Conservation (phyloP, 2,797 vertebrate genomes). For the Brotula barbata region DNA sequence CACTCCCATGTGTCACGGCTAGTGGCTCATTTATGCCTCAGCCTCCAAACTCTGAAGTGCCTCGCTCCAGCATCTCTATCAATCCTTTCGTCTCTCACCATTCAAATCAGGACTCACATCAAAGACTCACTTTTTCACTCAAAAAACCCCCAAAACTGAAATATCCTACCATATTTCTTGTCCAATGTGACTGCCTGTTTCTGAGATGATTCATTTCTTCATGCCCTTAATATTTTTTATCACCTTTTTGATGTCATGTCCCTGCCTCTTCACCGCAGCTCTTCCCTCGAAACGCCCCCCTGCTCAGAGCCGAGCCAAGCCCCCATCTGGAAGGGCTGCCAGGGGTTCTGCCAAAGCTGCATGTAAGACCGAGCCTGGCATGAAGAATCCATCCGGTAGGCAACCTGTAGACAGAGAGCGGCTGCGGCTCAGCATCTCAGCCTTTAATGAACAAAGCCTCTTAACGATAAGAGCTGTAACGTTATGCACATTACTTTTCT, state of each 20-base stretch:
- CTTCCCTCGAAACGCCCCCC: slow-evolving; percentile 57
- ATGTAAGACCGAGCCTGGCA: slow-evolving; percentile 90
- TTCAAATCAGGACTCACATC: too few relatives aligned
- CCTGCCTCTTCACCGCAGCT: slow-evolving; percentile 43
- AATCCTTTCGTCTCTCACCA: too few relatives aligned
- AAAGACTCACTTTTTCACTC: too few relatives aligned
- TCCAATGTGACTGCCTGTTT: too few relatives aligned
- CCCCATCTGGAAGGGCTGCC: slow-evolving; percentile 54
- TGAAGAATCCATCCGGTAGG: slow-evolving; percentile 78
- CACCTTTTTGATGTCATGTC: slow-evolving; percentile 34
- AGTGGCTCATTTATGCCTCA: too few relatives aligned
- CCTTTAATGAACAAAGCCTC: slow-evolving; percentile 1
- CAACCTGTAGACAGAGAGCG: slow-evolving; percentile 44
- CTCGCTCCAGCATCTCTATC: too few relatives aligned
- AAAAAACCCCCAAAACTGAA: too few relatives aligned
- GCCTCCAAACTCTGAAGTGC: too few relatives aligned
- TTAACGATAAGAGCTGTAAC: neutral
- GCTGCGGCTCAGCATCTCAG: slow-evolving; percentile 6
- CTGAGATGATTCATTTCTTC: too few relatives aligned
- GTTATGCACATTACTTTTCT: neutral
- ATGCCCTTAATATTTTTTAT: too few relatives aligned
- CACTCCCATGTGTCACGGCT: too few relatives aligned
- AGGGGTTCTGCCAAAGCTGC: slow-evolving; percentile 73
- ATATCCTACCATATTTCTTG: too few relatives aligned
- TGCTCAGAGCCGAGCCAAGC: slow-evolving; percentile 67